Conservation (phyloP, 2,797 vertebrate species). For the Pempheris klunzingeri region DNA sequence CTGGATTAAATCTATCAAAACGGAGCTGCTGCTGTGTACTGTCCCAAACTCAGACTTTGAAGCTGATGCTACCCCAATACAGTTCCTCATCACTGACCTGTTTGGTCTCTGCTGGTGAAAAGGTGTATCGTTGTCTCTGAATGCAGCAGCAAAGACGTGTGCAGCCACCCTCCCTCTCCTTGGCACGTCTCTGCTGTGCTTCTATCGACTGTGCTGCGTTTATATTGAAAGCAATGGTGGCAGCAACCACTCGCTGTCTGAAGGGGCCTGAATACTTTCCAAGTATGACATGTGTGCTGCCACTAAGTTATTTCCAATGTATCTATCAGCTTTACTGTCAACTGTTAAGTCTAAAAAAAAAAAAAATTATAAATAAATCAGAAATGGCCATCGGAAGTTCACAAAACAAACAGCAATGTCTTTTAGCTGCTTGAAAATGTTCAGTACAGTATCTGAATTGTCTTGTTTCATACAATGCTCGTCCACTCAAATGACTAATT, state of each 20-base stretch:
- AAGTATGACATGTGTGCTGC: background rate
- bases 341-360: background rate
- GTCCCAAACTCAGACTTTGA: too few species aligned
- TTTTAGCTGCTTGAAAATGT: background rate
- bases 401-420: background rate
- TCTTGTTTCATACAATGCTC: background rate
- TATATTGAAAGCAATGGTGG: background rate
- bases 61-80: too few species aligned
- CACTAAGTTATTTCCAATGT: background rate
- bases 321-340: background rate
- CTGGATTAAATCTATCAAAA: too few species aligned
- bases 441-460: too few species aligned
- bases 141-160: background rate
- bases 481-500: conserved; percentile 6
- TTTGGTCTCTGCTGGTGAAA: background rate
- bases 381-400: background rate
- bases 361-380: too few species aligned
- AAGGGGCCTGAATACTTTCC: background rate
- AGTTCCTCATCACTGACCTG: background rate
- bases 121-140: background rate
- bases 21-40: too few species aligned
- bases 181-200: too few species aligned
- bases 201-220: too few species aligned
- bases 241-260: too few species aligned
- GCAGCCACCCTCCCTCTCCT: background rate